Conservation (phyloP, 2,797 vertebrate genomes). For the Hafferia zeledoni region DNA sequence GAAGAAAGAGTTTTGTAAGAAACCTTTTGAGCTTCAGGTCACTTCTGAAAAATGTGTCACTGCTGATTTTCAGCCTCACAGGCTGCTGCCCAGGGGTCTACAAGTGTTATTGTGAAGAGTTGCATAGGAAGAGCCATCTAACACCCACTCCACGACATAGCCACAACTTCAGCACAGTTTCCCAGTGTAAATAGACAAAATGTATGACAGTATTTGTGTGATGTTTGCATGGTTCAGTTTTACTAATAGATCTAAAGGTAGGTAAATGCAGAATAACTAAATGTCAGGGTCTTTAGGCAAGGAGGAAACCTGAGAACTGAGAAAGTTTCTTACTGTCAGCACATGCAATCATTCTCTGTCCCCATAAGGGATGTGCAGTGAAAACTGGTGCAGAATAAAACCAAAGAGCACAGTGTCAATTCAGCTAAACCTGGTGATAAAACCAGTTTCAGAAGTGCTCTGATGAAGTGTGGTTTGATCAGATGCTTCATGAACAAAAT, state of each 20-base stretch:
- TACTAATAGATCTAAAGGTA: not conserved
- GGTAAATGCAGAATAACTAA: not conserved
- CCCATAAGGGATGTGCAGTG: not conserved
- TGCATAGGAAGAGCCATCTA: not conserved
- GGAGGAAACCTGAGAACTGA: conserved; percentile 3
- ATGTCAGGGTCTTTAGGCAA: not conserved
- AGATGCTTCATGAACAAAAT: conserved; percentile 23
- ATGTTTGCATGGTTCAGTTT: not conserved
- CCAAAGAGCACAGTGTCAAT: not conserved
- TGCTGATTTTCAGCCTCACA: not conserved
- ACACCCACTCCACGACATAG: not conserved
- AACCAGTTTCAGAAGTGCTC: conserved; percentile 25
- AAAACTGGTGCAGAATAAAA: conserved; percentile 13
- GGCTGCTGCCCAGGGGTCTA: not conserved
- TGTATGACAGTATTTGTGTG: not conserved
- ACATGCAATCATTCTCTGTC: not conserved
- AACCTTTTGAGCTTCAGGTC: not conserved
- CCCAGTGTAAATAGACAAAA: not conserved
- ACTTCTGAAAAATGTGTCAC: not conserved
- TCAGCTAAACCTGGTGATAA: conserved; percentile 35
- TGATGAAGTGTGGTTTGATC: conserved; percentile 34
- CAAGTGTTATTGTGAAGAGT: not conserved
- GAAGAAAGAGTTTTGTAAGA: not conserved
- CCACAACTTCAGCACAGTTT: not conserved
- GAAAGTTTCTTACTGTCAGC: not conserved